A percentile compares a stretch with the other conserved stretches of the same genome.
phyloP scores from a whole-genome alignment of 2,888 invertebrate species.

The Sericinus montela region DNA sequence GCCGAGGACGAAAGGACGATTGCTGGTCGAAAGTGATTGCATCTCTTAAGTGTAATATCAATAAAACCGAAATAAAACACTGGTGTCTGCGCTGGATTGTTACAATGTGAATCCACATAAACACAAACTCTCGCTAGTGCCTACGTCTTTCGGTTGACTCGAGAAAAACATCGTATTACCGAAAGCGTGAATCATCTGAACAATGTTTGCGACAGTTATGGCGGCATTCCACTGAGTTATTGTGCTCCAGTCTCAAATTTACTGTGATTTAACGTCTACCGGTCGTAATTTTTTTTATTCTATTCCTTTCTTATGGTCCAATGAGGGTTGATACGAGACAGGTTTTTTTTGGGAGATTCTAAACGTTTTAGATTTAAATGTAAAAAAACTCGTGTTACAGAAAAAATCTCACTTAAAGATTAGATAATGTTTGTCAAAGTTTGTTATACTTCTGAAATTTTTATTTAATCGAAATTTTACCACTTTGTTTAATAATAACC shows the following conservation, averaged over 20 bases:
- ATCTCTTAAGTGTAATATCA: slow-evolving; percentile 19
- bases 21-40: slow-evolving; percentile 15
- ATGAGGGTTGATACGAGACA: slow-evolving; percentile 16
- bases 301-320: slow-evolving; percentile 15
- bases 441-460: too few species aligned
- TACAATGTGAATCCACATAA: slow-evolving; percentile 13
- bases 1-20: slow-evolving; percentile 17
- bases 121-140: slow-evolving; percentile 11
- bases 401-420: too few species aligned
- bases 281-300: slow-evolving; percentile 31
- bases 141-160: slow-evolving; percentile 24
- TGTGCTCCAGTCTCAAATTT: slow-evolving; percentile 65
- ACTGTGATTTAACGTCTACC: slow-evolving; percentile 64
- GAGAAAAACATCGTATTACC: slow-evolving; percentile 57
- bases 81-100: slow-evolving; percentile 10
- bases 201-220: slow-evolving; percentile 73
- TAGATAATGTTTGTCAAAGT: too few species aligned
- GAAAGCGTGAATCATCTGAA: slow-evolving; percentile 68
- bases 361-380: too few species aligned
- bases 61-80: slow-evolving; percentile 20
- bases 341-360: too few species aligned
- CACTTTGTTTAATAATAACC: too few species aligned
- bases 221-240: slow-evolving; percentile 66
- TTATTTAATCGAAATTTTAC: too few species aligned
- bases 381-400: too few species aligned